Evolutionary conservation across 1,140 invertebrate species (phyloP).

Genomic region (Cardiocondyla obscurior): DNA sequence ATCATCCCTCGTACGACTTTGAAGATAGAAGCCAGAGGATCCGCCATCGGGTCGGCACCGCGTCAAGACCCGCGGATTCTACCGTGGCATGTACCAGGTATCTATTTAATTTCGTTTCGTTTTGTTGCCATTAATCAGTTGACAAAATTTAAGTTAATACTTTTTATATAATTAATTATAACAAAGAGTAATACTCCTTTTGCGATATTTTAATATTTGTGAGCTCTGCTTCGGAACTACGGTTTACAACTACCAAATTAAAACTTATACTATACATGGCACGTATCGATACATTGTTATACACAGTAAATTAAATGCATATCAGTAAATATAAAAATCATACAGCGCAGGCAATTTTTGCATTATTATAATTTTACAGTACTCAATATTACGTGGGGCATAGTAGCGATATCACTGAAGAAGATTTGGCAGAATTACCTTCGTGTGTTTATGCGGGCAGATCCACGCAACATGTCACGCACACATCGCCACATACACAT

Average conservation of each 20-base stretch:
- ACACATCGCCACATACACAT: conserved; percentile 77
- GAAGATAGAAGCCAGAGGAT: conserved; percentile 79
- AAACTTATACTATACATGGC: too few species aligned
- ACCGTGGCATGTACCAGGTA: conserved; percentile 80
- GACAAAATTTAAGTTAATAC: neutral
- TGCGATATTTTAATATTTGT: neutral
- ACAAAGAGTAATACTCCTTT: neutral
- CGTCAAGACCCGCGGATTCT: conserved; percentile 77
- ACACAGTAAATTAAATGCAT: too few species aligned
- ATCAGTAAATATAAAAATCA: neutral
- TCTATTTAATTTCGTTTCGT: neutral
- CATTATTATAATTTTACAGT: conserved; percentile 70
- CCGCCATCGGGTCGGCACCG: conserved; percentile 75
- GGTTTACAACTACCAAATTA: too few species aligned
- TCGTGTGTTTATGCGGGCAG: conserved; percentile 88
- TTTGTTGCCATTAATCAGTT: neutral
- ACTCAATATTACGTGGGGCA: conserved; percentile 84
- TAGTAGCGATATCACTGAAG: conserved; percentile 84
- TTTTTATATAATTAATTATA: neutral
- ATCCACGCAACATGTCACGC: conserved; percentile 80
- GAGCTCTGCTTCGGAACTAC: too few species aligned
- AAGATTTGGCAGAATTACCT: conserved; percentile 86
- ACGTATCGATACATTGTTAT: too few species aligned
- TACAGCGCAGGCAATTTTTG: neutral
- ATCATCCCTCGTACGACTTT: conserved; percentile 80